A percentile compares a stretch with the other conserved stretches of the same genome.
These are phyloP conservation scores for Ganaspis sp. DNA, from an alignment of 1,140 invertebrate species.

Conservation along the genomic window DNA sequence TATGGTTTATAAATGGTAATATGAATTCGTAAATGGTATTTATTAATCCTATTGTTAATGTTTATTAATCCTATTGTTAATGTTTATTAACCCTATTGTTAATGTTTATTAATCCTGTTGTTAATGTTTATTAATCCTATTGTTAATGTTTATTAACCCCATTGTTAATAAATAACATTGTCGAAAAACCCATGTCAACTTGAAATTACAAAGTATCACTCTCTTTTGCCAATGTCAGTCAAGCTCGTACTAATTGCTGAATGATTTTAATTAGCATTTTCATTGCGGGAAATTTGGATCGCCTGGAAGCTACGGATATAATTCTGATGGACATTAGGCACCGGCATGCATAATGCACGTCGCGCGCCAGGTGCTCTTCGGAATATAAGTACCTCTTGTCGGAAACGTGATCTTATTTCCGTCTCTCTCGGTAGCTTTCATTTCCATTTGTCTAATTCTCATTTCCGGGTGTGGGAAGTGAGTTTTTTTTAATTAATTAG, in stretches of 20 bases:
- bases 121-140: too few species aligned
- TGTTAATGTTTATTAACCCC: too few species aligned
- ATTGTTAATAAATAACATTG: too few species aligned
- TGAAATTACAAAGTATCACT: conserved; percentile 2
- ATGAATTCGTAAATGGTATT: too few species aligned
- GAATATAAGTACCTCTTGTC: conserved; percentile 60
- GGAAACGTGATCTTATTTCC: conserved; percentile 43
- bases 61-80: too few species aligned
- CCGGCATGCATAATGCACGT: conserved; percentile 65
- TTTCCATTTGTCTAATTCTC: conserved; percentile 31
- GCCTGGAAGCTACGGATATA: conserved; percentile 33
- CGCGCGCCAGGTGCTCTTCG: conserved; percentile 55
- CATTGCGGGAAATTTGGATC: conserved; percentile 49
- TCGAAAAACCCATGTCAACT: too few species aligned
- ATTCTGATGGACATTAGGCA: conserved; percentile 63
- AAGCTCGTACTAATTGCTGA: conserved; percentile 45
- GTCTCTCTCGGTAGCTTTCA: background rate
- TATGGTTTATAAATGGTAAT: too few species aligned
- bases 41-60: too few species aligned
- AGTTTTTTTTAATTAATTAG: conserved; percentile 7
- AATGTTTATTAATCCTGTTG: too few species aligned
- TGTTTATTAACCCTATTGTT: too few species aligned
- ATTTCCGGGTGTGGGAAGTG: background rate
- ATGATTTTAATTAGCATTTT: conserved; percentile 55
- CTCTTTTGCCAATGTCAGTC: background rate